These are phyloP conservation scores for Stichodactyla helianthus DNA, from an alignment of 64 coral and sea anemone species.

Conservation along the genomic window DNA sequence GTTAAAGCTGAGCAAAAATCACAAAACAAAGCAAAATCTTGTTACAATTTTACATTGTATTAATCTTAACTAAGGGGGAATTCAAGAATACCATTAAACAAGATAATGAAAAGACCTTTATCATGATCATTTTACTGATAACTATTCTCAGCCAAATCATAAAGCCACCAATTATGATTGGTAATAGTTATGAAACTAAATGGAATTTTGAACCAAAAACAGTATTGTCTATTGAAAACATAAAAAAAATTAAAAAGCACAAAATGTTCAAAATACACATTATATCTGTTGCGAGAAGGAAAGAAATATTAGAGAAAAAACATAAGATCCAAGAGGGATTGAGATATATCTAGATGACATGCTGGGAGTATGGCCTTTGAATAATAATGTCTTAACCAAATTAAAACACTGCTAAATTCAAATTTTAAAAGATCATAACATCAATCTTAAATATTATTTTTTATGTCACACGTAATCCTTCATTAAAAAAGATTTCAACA, in stretches of 20 bases:
- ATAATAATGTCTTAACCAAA: slow-evolving; percentile 17
- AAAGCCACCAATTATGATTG: not conserved
- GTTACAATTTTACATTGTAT: not conserved
- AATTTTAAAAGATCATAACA: not conserved
- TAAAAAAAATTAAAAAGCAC: not conserved
- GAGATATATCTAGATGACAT: not conserved
- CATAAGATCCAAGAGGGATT: slow-evolving; percentile 9
- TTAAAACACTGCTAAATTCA: slow-evolving; percentile 7
- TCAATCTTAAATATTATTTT: not conserved
- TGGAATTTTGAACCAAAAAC: not conserved
- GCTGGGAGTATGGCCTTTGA: slow-evolving; percentile 15
- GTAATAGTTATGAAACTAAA: not conserved
- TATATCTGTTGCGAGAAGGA: not conserved
- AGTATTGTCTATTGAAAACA: not conserved
- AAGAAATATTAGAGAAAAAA: not conserved
- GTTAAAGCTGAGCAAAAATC: not conserved
- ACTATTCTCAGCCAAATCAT: slow-evolving; percentile 21
- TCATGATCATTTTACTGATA: slow-evolving; percentile 9
- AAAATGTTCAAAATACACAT: not conserved
- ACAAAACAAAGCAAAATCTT: not conserved
- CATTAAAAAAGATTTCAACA: not conserved
- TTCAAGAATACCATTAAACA: slow-evolving; percentile 4
- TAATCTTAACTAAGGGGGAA: slow-evolving; percentile 7
- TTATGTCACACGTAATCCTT: not conserved
- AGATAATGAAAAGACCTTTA: slow-evolving; percentile 4